Evolutionary conservation across 2,888 invertebrate genomes (phyloP), one percentile per base, ranked within the genome.

Genomic region (Cantharis nigra): DNA sequence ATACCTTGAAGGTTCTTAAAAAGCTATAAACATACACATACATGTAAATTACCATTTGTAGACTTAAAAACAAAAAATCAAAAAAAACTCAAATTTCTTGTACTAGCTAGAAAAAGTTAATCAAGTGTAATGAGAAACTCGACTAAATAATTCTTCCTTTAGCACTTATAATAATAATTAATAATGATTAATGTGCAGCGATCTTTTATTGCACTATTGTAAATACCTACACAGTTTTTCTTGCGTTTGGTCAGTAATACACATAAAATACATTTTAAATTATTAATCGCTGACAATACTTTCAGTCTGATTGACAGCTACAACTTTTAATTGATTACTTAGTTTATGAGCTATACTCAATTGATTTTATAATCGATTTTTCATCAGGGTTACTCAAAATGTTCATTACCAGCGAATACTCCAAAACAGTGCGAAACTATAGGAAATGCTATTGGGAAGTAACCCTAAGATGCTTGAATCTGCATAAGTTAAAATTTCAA

Each of bases 251-350:
- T 70, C 70, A 20, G 28, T 18, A 49, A 73, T 30, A 30, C 72
- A 77, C 79, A 79, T 79, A 79, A 79, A 79, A 72, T 77, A 77
- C 79, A 73, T 72, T 79, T 77, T 77, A 73, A 79, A 79, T 74
- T 78, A 78, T 76, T 72, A 74, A 75, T 79, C 78, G 76, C 72
- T 79, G 78, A 78, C 78, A 78, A 78, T 79, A 78, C 79, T 80
- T 80, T 80, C 78, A 72, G 73, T 63, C 73, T 78, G 78, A 80
- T 80, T 80, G 79, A 78, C 79, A 80, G 78, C 64, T 71, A 80
- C 78, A 76, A 71, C 74, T 78, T 80, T 78, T 80, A 80, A 80
- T 80, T 80, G 79, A 80, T 80, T 80, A 74, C 63, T 74, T 78
- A 74, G 76, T 79, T 78, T 79, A 79, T 79, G 74, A 69, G 78